A percentile compares a stretch with the other conserved stretches of the same genome.
Evolutionary conservation across 2,797 vertebrate species (phyloP).

Genomic region (Enteromius treurensis): DNA sequence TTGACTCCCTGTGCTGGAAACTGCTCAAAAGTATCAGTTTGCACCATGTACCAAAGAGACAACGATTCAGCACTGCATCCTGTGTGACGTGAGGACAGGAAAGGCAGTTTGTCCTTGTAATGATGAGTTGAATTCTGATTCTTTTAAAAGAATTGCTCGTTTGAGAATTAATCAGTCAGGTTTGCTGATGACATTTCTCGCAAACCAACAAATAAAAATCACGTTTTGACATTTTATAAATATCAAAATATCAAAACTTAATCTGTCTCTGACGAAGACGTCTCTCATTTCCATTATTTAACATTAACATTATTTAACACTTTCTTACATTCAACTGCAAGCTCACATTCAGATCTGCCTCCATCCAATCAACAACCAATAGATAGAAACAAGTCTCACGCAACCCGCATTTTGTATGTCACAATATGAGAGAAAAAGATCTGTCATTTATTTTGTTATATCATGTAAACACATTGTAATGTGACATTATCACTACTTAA

Average conservation of each 20-base stretch:
- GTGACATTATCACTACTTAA: neutral
- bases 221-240: neutral
- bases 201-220: neutral
- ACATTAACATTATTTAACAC: neutral
- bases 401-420: neutral
- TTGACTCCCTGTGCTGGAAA: neutral
- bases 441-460: neutral
- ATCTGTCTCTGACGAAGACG: neutral
- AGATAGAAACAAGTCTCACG: neutral
- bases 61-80: neutral
- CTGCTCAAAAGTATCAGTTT: slow-evolving; percentile 13
- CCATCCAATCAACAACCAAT: neutral
- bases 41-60: neutral
- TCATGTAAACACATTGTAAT: neutral
- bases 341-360: neutral
- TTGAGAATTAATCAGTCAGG: neutral
- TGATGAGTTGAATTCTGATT: neutral
- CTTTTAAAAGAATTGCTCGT: neutral
- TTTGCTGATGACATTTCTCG: neutral
- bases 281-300: neutral
- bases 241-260: neutral
- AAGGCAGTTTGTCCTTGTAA: neutral
- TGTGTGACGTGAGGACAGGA: neutral
- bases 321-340: neutral
- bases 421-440: neutral